These are phyloP conservation scores for Leptonema lineaticorne DNA, from an alignment of 1,140 invertebrate species.

Conservation along the genomic window DNA sequence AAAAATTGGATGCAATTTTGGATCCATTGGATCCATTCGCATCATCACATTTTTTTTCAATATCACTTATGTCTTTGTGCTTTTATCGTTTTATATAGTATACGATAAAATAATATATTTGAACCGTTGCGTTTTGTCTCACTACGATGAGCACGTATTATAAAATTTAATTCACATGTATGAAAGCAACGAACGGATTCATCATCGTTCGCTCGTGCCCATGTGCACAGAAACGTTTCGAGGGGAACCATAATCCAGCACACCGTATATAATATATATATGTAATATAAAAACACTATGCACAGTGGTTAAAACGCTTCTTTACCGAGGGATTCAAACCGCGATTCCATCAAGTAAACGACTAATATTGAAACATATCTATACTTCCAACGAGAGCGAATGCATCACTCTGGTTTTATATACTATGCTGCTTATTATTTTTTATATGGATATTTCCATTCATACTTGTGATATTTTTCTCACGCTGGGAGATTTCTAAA, in stretches of 20 bases:
- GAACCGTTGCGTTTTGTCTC: neutral
- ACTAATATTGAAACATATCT: neutral
- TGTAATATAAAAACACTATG: neutral
- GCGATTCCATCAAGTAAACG: neutral
- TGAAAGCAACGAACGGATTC: neutral
- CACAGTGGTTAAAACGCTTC: neutral
- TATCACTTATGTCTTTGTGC: no score
- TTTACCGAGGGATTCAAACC: neutral
- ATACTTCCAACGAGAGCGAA: neutral
- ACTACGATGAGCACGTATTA: neutral
- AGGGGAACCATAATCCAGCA: conserved; percentile 3
- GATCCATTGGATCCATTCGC: no score
- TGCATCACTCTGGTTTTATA: neutral
- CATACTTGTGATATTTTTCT: conserved; percentile 7
- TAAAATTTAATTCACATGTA: conserved; percentile 4
- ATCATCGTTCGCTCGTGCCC: conserved; percentile 2
- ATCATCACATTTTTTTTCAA: no score
- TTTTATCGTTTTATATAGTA: no score
- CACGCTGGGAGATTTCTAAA: conserved; percentile 19
- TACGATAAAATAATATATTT: no score
- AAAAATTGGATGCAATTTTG: no score
- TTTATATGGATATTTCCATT: neutral
- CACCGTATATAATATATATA: neutral
- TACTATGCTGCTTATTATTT: neutral
- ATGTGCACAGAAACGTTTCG: conserved; percentile 3